Base-by-base conservation (phyloP, 2,113 vertebrate species). In the Alethe diademata region DNA sequence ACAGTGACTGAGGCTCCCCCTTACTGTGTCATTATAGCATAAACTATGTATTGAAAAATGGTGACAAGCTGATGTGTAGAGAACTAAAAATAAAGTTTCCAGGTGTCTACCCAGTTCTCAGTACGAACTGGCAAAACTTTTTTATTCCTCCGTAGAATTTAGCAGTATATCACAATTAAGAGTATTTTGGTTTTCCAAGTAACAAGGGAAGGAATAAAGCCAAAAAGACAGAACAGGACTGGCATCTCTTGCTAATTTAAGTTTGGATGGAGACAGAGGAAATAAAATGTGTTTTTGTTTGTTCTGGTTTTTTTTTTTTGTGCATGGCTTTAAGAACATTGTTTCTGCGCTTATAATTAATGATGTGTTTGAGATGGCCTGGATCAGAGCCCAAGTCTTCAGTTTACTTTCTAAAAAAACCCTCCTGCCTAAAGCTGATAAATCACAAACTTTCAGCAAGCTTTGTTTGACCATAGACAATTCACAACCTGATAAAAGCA, bases 21-120 rank as follows among this genome's bases (percentile, higher is more conserved):
- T 97, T 96, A 96, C n/a, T 31, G 71, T 92, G 92, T 94, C 90
- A 92, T 97, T 97, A 93, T 54, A 75, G 73, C 85, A 76, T 86
- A 97, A 98, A 96, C 61, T 79, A 91, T 71, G 50, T 88, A 70
- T 35, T 97, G 93, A 96, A 96, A 97, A 97, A 93, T 87, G 89
- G 70, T 96, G 92, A 94, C 92, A 96, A 94, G 84, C 79, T 96
- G 90, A 86, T 91, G 71, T n/a, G 47, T 31, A 78, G 33, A 93
- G 83, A 98, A 88, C 90, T 65, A 33, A 78, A 97, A 88, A 80
- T 83, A 95, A 96, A 81, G n/a, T 94, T 97, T 97, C 90, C 96
- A 97, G 97, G 95, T 97, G 95, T 91, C 78, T 96, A 74, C 31
- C 47, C 81, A 78, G 18, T 85, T 96, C 26, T 36, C 86, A 48